These are phyloP conservation scores for Phylloscopus whistleri DNA, from an alignment of 2,113 vertebrate species.

Conservation along the genomic window DNA sequence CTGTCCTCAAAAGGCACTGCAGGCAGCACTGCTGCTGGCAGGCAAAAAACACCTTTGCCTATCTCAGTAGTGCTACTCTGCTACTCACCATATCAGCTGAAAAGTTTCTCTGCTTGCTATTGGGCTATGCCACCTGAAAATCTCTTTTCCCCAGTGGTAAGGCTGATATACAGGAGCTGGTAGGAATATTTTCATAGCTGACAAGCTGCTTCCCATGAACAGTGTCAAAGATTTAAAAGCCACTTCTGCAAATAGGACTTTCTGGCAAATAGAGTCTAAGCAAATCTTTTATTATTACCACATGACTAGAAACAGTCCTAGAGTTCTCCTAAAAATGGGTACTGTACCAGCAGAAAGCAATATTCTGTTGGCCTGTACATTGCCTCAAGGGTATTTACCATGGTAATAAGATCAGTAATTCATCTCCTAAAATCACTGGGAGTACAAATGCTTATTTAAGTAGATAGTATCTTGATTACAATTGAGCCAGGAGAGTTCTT, in stretches of 20 bases:
- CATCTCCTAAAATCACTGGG: slow-evolving; percentile 63
- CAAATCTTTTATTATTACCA: slow-evolving; percentile 58
- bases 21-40: background rate
- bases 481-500: slow-evolving; percentile 53
- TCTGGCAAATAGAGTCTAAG: slow-evolving; percentile 42
- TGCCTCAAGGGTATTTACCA: slow-evolving; percentile 60
- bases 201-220: slow-evolving; percentile 50
- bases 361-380: slow-evolving; percentile 52
- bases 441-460: slow-evolving; percentile 66
- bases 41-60: background rate
- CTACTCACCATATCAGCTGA: background rate
- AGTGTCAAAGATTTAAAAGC: slow-evolving; percentile 60
- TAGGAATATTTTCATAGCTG: slow-evolving; percentile 46
- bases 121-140: background rate
- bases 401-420: slow-evolving; percentile 68
- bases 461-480: slow-evolving; percentile 68
- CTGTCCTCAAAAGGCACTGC: background rate
- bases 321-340: slow-evolving; percentile 58
- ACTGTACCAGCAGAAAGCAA: slow-evolving; percentile 62
- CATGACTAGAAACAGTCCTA: slow-evolving; percentile 51
- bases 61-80: background rate
- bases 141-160: background rate
- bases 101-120: background rate
- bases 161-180: slow-evolving; percentile 22
- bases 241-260: slow-evolving; percentile 53